phyloP scores from a whole-genome alignment of 2,797 vertebrate genomes.

The Ctenopoma multispine region DNA sequence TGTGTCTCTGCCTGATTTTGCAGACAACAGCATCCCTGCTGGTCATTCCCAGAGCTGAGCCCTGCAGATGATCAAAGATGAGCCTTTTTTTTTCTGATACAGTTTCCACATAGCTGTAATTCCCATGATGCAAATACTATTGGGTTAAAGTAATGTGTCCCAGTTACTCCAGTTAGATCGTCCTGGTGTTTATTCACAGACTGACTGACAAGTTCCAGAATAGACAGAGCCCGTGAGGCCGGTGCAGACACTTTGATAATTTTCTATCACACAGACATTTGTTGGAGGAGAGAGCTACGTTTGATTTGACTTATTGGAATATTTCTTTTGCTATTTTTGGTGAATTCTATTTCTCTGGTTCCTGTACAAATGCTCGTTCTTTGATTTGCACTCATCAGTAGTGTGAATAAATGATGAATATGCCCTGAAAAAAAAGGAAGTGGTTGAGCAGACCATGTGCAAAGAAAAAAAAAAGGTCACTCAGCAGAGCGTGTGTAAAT shows the following conservation, averaged over 20 bases:
- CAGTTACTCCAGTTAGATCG: constrained; percentile 62
- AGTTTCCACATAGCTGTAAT: constrained; percentile 41
- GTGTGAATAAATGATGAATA: neutral
- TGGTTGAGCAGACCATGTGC: neutral
- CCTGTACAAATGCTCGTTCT: constrained; percentile 18
- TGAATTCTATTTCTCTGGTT: constrained; percentile 21
- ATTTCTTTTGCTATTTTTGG: constrained; percentile 30
- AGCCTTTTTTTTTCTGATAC: constrained; percentile 17
- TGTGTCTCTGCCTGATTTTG: constrained; percentile 22
- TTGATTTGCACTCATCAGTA: constrained; percentile 27
- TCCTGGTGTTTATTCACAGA: constrained; percentile 54
- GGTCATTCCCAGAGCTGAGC: constrained; percentile 53
- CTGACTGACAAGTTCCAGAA: constrained; percentile 57
- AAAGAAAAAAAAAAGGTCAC: neutral
- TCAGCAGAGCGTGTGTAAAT: constrained; percentile 36
- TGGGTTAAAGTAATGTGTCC: constrained; percentile 60
- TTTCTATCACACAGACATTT: constrained; percentile 52
- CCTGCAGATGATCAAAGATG: constrained; percentile 37
- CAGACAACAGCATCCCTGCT: constrained; percentile 75
- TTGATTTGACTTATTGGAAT: constrained; percentile 27
- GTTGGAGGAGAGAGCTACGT: constrained; percentile 24
- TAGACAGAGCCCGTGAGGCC: constrained; percentile 30
- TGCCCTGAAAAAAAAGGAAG: neutral
- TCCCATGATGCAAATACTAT: constrained; percentile 46
- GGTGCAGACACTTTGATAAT: constrained; percentile 44